Evolutionary conservation across 2,888 invertebrate species (phyloP).

Genomic region (Agrotis segetum): DNA sequence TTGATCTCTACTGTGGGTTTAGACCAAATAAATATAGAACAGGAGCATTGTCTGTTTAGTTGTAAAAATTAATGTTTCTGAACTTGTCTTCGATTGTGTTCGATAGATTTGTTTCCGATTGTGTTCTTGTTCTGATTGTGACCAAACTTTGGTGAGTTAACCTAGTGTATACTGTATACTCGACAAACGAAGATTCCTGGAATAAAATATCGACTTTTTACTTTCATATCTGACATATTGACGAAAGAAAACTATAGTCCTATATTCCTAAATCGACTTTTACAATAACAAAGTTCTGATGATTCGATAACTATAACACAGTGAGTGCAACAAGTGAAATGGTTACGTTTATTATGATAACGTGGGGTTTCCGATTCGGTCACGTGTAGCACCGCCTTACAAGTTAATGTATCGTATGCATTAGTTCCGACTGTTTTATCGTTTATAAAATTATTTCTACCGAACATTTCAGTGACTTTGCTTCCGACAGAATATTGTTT

Average conservation of each 20-base stretch:
- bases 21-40: not conserved
- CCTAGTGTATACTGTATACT: no score
- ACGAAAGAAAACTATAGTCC: not conserved
- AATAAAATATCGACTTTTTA: no score
- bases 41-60: not conserved
- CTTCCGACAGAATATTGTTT: slow-evolving; percentile 7
- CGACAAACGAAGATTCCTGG: no score
- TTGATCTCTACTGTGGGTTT: not conserved
- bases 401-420: slow-evolving; percentile 36
- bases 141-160: no score
- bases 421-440: slow-evolving; percentile 60
- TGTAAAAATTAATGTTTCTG: no score
- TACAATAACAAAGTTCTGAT: not conserved
- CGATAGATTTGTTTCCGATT: no score
- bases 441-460: slow-evolving; percentile 40
- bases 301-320: slow-evolving; percentile 21
- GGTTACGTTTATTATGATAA: slow-evolving; percentile 11
- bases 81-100: no score
- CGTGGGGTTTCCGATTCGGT: slow-evolving; percentile 37
- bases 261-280: not conserved
- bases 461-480: slow-evolving; percentile 21
- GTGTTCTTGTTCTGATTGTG: no score
- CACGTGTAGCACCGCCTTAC: slow-evolving; percentile 39
- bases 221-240: not conserved
- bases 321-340: slow-evolving; percentile 13